These are phyloP conservation scores for Anthrax anthrax DNA, from an alignment of 2,888 invertebrate species.

Conservation along the genomic window DNA sequence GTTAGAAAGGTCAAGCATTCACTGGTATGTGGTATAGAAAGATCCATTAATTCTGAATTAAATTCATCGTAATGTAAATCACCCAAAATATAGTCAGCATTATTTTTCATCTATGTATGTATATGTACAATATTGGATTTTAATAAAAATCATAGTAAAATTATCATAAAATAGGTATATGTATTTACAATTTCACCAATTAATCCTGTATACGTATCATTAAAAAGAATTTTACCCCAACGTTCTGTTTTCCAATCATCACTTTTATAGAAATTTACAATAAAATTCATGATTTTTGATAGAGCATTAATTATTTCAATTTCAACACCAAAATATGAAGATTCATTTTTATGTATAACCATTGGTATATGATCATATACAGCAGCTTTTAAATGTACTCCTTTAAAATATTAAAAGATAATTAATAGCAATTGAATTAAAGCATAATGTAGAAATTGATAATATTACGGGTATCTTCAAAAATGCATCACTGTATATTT, in stretches of 20 bases:
- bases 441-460: too few relatives aligned
- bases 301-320: constrained; percentile 39
- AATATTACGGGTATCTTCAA: not conserved
- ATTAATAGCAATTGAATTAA: too few relatives aligned
- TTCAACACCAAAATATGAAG: constrained; percentile 22
- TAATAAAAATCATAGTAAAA: too few relatives aligned
- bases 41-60: constrained; percentile 52
- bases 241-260: constrained; percentile 43
- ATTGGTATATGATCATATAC: constrained; percentile 27
- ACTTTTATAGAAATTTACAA: constrained; percentile 50
- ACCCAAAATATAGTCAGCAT: constrained; percentile 59
- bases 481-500: too few relatives aligned
- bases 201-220: constrained; percentile 55
- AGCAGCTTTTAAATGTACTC: constrained; percentile 20
- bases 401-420: constrained; percentile 15
- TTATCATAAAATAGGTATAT: too few relatives aligned
- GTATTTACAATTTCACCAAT: constrained; percentile 49
- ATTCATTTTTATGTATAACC: constrained; percentile 17
- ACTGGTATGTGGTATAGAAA: constrained; percentile 63
- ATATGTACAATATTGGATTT: too few relatives aligned
- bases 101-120: constrained; percentile 33
- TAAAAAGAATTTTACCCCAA: constrained; percentile 51
- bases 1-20: constrained; percentile 75
- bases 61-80: constrained; percentile 62
- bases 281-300: constrained; percentile 56